Evolutionary conservation across 2,888 invertebrate species (phyloP), one percentile per base, ranked within the genome.

Genomic region (Drosophila kanekoi): DNA sequence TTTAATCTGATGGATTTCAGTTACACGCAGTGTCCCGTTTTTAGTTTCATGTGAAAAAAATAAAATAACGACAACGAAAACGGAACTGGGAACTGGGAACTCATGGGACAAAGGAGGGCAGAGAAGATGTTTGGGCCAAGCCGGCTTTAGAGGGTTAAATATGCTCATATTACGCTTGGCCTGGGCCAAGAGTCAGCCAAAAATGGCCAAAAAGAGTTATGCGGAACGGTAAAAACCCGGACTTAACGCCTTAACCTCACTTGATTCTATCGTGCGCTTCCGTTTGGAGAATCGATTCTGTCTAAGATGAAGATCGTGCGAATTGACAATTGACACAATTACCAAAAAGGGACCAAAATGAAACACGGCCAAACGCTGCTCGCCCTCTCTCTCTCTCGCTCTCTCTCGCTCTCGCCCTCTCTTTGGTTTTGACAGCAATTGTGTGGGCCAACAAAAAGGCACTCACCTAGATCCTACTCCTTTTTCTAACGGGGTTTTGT

Each of bases 251-350:
- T 73, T 48, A 49, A 37, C 57, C 48, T 57, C 64, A 54, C 59
- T 28, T 52, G 86, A 86, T 87, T 77, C 66, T 83, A 88, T 83
- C 86, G 70, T 45, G 52, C 58, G 61, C 77, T 76, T 82, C 81
- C 81, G 77, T 35, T 65, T 47, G 45, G 18, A 38, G 45, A 41
- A 47, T 3, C 33, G 38, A 35, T 40, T 28, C 28, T 18, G 61
- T 51, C 47, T 40, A 41, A 54, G 70, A 53, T 67, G 62, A 60
- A 69, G 75, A 76, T 77, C 84, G 81, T 81, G 81, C 75, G 87
- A 81, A 86, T 63, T 74, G 84, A 88, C 84, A 84, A 84, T 84
- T 88, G 88, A 69, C 77, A 88, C 83, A 84, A 87, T 87, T 82
- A 84, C 61, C 53, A 54, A 53, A 48, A 56, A 40, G 20, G 47